A percentile compares a stretch with the other conserved stretches of the same genome.
Conservation (phyloP, 2,888 invertebrate species). For the Boloria selene region DNA sequence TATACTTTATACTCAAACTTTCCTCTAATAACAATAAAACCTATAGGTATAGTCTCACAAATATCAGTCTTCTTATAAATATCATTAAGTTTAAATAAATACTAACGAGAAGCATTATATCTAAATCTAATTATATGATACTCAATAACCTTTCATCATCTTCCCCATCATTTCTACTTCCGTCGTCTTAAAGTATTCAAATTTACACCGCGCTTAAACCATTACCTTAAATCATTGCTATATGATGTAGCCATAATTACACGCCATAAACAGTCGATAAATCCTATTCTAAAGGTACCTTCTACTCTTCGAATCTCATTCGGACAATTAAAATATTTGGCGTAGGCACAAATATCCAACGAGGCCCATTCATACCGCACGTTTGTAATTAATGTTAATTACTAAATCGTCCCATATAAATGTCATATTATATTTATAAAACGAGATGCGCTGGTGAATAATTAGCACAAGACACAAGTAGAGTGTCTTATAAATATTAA, state of each 20-base stretch:
- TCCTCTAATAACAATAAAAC: no score
- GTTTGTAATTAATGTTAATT: conserved; percentile 9
- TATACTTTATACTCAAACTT: no score
- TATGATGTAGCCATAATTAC: background rate
- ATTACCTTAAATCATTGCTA: conserved; percentile 22
- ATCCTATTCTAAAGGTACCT: conserved; percentile 25
- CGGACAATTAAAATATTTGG: conserved; percentile 48
- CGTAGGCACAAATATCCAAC: conserved; percentile 41
- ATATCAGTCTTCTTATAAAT: no score
- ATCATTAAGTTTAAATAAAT: no score
- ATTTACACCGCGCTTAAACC: conserved; percentile 11
- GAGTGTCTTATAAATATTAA: conserved; percentile 1
- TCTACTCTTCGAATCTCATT: conserved; percentile 39
- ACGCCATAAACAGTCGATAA: conserved; percentile 41
- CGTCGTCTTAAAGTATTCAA: conserved; percentile 5
- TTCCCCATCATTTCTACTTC: background rate
- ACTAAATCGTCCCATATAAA: conserved; percentile 11
- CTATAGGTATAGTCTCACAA: no score
- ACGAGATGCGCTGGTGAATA: conserved; percentile 6
- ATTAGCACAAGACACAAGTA: conserved; percentile 5
- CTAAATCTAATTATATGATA: no score
- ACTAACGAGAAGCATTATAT: no score
- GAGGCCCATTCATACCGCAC: conserved; percentile 33
- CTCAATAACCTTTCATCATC: no score
- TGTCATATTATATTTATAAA: conserved; percentile 21